These are phyloP conservation scores for Eupithecia inturbata DNA, from an alignment of 2,888 invertebrate genomes.

Conservation along the genomic window DNA sequence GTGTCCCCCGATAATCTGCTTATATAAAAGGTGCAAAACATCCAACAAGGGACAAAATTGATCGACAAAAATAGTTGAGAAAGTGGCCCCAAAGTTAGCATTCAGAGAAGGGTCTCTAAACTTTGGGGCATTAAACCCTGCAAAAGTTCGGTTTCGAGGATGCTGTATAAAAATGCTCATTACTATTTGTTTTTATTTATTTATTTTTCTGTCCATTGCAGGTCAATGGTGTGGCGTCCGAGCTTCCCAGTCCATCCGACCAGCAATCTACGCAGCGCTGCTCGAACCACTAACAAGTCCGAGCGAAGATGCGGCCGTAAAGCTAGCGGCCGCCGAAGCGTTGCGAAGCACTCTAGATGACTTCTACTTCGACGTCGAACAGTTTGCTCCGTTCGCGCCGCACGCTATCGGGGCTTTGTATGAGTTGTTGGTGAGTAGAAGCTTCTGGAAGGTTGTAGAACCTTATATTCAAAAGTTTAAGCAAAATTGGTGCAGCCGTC, in stretches of 20 bases:
- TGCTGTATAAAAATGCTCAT: background rate
- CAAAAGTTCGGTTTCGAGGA: background rate
- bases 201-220: conserved; percentile 44
- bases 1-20: too few species aligned
- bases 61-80: too few species aligned
- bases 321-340: conserved; percentile 93
- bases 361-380: conserved; percentile 94
- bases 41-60: too few species aligned
- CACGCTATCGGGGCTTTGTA: conserved; percentile 91
- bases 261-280: conserved; percentile 91
- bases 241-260: conserved; percentile 90
- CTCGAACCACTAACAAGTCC: conserved; percentile 86
- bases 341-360: conserved; percentile 94
- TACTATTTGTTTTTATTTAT: background rate
- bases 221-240: conserved; percentile 92
- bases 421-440: conserved; percentile 86
- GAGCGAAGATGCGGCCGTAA: conserved; percentile 94
- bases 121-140: background rate
- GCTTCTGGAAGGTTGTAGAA: background rate
- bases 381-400: conserved; percentile 93
- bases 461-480: background rate
- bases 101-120: too few species aligned
- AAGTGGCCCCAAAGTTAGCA: too few species aligned
- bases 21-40: too few species aligned
- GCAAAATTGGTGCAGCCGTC: background rate